A percentile compares a stretch with the other conserved stretches of the same genome.
These are phyloP conservation scores for Brachyptera risi DNA, from an alignment of 2,888 invertebrate genomes.

Conservation along the genomic window DNA sequence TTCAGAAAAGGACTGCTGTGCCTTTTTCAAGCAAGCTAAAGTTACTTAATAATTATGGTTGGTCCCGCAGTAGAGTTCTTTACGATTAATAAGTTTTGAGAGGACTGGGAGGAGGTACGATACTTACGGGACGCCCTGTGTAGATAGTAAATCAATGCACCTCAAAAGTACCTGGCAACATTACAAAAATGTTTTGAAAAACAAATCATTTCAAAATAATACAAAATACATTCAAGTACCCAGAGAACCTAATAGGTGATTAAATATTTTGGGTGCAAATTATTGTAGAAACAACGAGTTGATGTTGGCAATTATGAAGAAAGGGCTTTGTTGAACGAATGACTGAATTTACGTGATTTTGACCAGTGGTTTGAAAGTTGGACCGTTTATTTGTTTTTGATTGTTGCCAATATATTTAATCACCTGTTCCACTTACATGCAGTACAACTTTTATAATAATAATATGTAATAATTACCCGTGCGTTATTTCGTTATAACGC, in stretches of 20 bases:
- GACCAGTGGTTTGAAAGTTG: too few relatives aligned
- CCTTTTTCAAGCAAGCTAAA: background rate
- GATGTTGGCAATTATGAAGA: background rate
- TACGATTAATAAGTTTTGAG: too few relatives aligned
- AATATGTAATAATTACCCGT: background rate
- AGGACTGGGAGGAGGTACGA: too few relatives aligned
- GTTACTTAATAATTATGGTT: background rate
- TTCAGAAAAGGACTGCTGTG: slow-evolving; percentile 2
- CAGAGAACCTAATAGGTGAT: too few relatives aligned
- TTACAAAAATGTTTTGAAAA: background rate
- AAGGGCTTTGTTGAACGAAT: too few relatives aligned
- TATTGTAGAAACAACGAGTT: background rate
- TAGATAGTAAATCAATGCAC: background rate
- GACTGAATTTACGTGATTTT: too few relatives aligned
- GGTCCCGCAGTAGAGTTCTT: background rate
- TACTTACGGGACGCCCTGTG: slow-evolving; percentile 5
- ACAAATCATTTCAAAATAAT: background rate
- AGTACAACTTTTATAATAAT: slow-evolving; percentile 3
- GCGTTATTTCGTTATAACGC: too few relatives aligned
- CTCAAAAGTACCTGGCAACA: background rate
- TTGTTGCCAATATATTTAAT: slow-evolving; percentile 4
- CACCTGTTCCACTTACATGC: slow-evolving; percentile 3
- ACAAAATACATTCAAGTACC: too few relatives aligned
- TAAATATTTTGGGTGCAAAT: too few relatives aligned
- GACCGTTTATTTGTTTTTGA: too few relatives aligned